A percentile compares a stretch with the other conserved stretches of the same genome.
Conservation (phyloP, 2,888 invertebrate genomes). For the Macrosiphum euphorbiae region DNA sequence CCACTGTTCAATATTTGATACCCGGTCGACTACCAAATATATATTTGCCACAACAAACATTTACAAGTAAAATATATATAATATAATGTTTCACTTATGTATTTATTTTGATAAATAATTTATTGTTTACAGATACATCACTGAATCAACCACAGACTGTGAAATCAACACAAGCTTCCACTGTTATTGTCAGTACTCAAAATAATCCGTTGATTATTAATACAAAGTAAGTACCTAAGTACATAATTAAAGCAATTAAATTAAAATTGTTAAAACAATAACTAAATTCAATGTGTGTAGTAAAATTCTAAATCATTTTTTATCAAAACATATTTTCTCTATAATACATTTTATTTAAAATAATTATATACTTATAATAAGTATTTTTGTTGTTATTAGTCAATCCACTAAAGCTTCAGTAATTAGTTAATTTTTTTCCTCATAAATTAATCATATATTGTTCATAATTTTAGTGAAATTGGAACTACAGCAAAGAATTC, state of each 20-base stretch:
- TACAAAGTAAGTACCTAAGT: constrained; percentile 39
- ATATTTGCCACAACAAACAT: constrained; percentile 51
- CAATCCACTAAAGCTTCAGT: neutral
- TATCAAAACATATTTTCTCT: neutral
- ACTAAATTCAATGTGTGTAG: neutral
- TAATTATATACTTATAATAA: neutral
- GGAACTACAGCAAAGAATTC: neutral
- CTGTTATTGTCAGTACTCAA: constrained; percentile 59
- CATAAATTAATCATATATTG: neutral
- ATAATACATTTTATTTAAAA: neutral
- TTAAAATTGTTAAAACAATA: neutral
- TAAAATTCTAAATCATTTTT: too few relatives aligned
- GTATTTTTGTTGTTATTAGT: neutral
- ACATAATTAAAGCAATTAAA: neutral
- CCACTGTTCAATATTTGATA: constrained; percentile 63
- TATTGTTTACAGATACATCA: constrained; percentile 36
- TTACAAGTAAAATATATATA: constrained; percentile 32
- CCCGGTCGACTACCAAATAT: constrained; percentile 53
- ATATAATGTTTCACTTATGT: neutral
- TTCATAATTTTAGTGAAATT: constrained; percentile 39
- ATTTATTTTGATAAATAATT: neutral
- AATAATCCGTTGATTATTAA: constrained; percentile 49
- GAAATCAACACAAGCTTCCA: constrained; percentile 53
- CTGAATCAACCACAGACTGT: constrained; percentile 42
- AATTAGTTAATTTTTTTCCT: neutral